A percentile compares a stretch with the other conserved stretches of the same genome.
These are phyloP conservation scores for Cynodonichthys magdalenae DNA, from an alignment of 2,797 vertebrate genomes.

Conservation along the genomic window DNA sequence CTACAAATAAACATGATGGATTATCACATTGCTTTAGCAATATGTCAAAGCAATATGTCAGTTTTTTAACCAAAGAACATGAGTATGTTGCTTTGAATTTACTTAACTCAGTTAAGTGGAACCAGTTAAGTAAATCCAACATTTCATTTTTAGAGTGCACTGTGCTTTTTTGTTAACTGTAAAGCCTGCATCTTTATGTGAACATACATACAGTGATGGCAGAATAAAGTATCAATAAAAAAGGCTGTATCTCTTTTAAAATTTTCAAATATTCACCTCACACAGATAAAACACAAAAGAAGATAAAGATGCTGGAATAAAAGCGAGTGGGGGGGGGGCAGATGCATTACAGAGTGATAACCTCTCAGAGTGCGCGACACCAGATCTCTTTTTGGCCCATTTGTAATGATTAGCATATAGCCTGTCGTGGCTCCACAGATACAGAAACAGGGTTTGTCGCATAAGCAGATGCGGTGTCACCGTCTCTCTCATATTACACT, in stretches of 20 bases:
- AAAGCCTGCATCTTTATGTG: background rate
- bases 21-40: no score
- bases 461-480: constrained; percentile 49
- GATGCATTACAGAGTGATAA: constrained; percentile 42
- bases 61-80: no score
- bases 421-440: constrained; percentile 30
- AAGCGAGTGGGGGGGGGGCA: background rate
- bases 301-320: constrained; percentile 19
- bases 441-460: constrained; percentile 22
- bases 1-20: no score
- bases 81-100: no score
- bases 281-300: constrained; percentile 7
- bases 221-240: background rate
- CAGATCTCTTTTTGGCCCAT: constrained; percentile 49
- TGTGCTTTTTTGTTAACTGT: constrained; percentile 3
- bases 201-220: background rate
- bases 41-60: no score
- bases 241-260: constrained; percentile 2
- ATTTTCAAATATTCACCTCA: constrained; percentile 7
- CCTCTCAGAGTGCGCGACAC: constrained; percentile 38
- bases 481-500: constrained; percentile 30
- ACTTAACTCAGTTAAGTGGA: no score
- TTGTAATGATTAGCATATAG: constrained; percentile 64
- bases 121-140: no score
- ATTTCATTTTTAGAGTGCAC: no score